Percentiles rank a stretch among this genome's conserved stretches.
phyloP scores from a whole-genome alignment of 2,888 invertebrate species.

The Brenthis daphne region DNA sequence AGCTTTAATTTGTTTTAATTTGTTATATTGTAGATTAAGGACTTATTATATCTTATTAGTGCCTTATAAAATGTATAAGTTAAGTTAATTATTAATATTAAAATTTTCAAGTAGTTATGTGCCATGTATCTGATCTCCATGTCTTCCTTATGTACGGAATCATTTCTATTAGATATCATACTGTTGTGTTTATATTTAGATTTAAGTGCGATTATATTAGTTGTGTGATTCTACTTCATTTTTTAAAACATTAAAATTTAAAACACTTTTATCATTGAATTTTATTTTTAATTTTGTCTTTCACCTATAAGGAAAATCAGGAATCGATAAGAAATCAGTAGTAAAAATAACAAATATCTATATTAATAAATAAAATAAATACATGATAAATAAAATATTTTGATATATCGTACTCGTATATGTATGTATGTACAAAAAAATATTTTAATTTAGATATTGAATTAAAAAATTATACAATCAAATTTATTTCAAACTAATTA shows the following conservation, averaged over 20 bases:
- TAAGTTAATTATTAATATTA: conserved; percentile 30
- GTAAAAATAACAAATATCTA: too few species aligned
- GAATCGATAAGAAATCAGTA: background rate
- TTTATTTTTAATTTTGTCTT: conserved; percentile 1
- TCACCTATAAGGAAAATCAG: background rate
- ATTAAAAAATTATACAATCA: too few species aligned
- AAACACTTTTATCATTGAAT: background rate
- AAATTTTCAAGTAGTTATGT: conserved; percentile 32
- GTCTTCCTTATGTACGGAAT: conserved; percentile 58
- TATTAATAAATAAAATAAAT: too few species aligned
- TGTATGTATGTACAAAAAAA: too few species aligned
- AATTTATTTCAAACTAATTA: too few species aligned
- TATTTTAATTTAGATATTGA: too few species aligned
- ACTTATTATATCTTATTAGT: conserved; percentile 42
- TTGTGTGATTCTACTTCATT: conserved; percentile 33
- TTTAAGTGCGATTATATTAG: conserved; percentile 29
- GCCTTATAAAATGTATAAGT: conserved; percentile 49
- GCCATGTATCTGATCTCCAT: conserved; percentile 77
- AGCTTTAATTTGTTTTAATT: conserved; percentile 79
- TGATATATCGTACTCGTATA: too few species aligned
- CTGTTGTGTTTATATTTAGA: conserved; percentile 30
- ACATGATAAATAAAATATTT: too few species aligned
- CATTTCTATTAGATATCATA: conserved; percentile 27
- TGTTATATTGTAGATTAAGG: conserved; percentile 47
- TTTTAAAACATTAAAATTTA: conserved; percentile 22